Percentiles rank a stretch among this genome's conserved stretches.
Conservation (phyloP, 2,113 vertebrate species). For the Tychaedon coryphoeus region DNA sequence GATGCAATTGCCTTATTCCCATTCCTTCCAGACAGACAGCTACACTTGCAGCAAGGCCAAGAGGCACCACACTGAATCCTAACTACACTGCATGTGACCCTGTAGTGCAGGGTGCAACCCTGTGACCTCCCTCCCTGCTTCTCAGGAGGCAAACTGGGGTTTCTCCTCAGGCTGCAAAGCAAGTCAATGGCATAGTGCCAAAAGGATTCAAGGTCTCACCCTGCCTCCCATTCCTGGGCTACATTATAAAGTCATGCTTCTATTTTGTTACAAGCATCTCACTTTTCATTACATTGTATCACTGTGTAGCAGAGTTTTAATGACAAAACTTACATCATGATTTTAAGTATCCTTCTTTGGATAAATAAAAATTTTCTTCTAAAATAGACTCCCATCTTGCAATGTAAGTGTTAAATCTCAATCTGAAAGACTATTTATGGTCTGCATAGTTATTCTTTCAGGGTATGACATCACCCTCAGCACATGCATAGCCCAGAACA, state of each 20-base stretch:
- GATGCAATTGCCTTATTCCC: background rate
- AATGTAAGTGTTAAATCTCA: background rate
- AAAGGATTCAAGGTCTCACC: background rate
- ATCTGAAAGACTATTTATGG: background rate
- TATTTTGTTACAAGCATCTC: background rate
- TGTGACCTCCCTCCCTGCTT: background rate
- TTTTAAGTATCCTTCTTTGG: background rate
- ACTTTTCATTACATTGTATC: background rate
- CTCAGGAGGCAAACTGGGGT: background rate
- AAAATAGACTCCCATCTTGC: background rate
- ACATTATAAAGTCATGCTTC: background rate
- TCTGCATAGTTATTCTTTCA: background rate
- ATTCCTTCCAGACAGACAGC: background rate
- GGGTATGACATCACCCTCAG: background rate
- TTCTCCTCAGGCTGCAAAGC: background rate
- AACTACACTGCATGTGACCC: background rate
- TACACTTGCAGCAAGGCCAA: background rate
- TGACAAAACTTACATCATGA: background rate
- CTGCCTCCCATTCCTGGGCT: background rate
- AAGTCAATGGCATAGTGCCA: background rate
- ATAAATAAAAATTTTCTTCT: background rate
- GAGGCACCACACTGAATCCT: background rate
- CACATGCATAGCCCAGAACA: background rate
- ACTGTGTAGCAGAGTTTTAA: background rate
- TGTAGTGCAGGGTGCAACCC: background rate